A percentile compares a stretch with the other conserved stretches of the same genome.
phyloP scores from a whole-genome alignment of 2,797 vertebrate species.

The Miichthys miiuy region DNA sequence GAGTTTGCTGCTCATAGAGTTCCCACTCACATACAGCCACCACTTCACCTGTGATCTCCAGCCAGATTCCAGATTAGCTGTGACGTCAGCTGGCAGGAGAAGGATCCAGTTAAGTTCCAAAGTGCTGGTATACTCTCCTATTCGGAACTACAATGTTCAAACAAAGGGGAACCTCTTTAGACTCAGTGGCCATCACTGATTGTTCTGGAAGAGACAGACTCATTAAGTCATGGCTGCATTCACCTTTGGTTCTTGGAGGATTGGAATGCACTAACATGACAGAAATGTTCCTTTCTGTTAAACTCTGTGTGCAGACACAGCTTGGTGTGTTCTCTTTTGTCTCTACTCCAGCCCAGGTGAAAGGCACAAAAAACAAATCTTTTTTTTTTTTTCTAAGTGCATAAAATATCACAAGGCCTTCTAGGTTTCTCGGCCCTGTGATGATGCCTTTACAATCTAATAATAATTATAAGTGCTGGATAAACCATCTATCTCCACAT shows the following conservation, averaged over 20 bases:
- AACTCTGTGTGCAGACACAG: neutral
- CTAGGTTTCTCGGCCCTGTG: neutral
- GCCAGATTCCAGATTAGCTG: slow-evolving; percentile 1
- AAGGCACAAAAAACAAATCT: neutral
- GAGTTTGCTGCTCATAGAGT: slow-evolving; percentile 37
- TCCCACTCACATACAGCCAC: slow-evolving; percentile 1
- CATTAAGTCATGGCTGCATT: neutral
- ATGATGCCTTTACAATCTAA: neutral
- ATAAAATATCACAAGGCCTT: neutral
- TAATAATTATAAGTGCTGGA: slow-evolving; percentile 24
- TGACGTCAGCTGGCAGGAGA: slow-evolving; percentile 1
- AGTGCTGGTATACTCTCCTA: slow-evolving; percentile 8
- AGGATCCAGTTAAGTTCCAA: slow-evolving; percentile 1
- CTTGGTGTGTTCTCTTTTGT: neutral
- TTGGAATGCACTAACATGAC: neutral
- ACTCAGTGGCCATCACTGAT: neutral
- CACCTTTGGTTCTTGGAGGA: neutral
- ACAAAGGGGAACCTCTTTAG: neutral
- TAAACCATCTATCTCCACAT: neutral
- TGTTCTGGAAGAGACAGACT: neutral
- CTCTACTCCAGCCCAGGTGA: neutral
- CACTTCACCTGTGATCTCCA: slow-evolving; percentile 4
- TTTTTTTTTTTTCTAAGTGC: slow-evolving; percentile 4
- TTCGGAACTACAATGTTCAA: neutral
- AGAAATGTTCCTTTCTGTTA: neutral